Base-by-base conservation (phyloP, 1,140 invertebrate genomes). In the Drosophila asahinai region DNA sequence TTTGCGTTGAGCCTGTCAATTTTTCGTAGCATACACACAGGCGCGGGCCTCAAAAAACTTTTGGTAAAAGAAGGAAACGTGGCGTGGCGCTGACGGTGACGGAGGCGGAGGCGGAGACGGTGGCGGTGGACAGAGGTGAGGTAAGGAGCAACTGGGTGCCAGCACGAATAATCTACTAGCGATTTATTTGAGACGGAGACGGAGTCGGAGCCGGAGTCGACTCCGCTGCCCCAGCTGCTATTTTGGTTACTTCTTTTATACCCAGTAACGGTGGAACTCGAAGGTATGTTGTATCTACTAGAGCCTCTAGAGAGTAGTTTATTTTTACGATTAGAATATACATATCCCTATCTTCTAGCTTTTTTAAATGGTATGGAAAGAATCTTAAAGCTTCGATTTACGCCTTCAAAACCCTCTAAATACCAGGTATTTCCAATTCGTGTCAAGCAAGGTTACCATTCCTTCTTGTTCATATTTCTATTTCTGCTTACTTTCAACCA, bases 121-220 rank as follows among this genome's bases (percentile, higher is more conserved):
- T 19, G 51, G 15, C 11, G 38, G 38, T 42, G 40, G 33, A 55
- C 54, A 40, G 60, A 3, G 57, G 33, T 45, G 27, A 22, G 42
- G 59, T 40, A 43, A 38, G 73, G 60, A 59, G 58, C 58, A 59
- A 70, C 48, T 81, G 86, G 77, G 74, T 84, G 81, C 77, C 81
- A 84, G 86, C 78, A 89, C 86, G 86, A 90, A 89, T 86, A 90
- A 86, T 89, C 84, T 89, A 84, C 84, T 84, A 84, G 84, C 84
- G 84, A 89, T 89, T 89, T 89, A 90, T 89, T 89, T 82, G 77
- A 55, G 77, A 70, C 77, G 76, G 63, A 27, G 80, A 33, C 67
- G 49, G 43, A 25, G 65, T 45, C 45, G 64, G 15, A 49, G 72
- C 51, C 54, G 48, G 11, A 40, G 72, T 52, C 54, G 59, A 7